Evolutionary conservation across 2,888 invertebrate genomes (phyloP).

Genomic region (Onthophagus sagittarius): DNA sequence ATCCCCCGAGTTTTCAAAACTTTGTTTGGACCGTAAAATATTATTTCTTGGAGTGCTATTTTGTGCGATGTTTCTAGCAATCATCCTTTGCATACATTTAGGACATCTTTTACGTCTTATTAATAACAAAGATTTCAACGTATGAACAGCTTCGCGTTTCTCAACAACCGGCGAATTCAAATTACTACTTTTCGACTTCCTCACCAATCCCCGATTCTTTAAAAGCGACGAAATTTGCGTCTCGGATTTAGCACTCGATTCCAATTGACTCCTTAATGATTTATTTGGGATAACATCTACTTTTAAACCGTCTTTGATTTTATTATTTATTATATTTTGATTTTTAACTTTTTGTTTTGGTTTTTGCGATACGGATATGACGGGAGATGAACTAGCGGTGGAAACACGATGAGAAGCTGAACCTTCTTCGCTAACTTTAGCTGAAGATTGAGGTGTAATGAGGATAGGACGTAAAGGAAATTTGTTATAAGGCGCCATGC

Average conservation of each 20-base stretch:
- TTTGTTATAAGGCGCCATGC: slow-evolving; percentile 4
- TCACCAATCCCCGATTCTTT: background rate
- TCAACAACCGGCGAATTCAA: background rate
- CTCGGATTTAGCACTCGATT: background rate
- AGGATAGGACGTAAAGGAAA: slow-evolving; percentile 17
- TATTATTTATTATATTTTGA: background rate
- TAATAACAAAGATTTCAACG: background rate
- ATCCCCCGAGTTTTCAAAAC: background rate
- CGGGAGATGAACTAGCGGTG: background rate
- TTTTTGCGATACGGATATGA: too few species aligned
- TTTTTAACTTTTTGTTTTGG: background rate
- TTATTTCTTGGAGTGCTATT: background rate
- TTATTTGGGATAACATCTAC: background rate
- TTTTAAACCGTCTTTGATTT: background rate
- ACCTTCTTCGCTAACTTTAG: slow-evolving; percentile 16
- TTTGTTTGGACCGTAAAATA: background rate
- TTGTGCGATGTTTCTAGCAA: background rate
- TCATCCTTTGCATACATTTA: background rate
- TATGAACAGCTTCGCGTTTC: background rate
- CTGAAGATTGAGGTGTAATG: slow-evolving; percentile 21
- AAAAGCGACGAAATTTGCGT: background rate
- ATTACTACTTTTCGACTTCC: background rate
- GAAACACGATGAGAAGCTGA: background rate
- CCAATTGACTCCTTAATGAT: background rate
- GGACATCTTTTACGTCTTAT: background rate